These are phyloP conservation scores for Procambarus clarkii DNA, from an alignment of 1,140 invertebrate species.

Conservation along the genomic window DNA sequence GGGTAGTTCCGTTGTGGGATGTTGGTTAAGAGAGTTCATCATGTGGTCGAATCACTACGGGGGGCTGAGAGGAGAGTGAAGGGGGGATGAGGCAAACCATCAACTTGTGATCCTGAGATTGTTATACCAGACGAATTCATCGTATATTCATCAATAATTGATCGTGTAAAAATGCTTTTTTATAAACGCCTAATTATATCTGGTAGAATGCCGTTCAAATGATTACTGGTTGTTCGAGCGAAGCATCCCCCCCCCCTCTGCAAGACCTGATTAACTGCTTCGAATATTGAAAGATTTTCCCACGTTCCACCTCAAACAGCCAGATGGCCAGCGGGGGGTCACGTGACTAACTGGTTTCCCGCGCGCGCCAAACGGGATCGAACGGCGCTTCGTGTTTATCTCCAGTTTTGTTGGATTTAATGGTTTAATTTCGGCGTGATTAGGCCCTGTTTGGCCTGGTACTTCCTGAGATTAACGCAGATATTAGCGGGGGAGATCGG, in stretches of 20 bases:
- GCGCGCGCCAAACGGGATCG: constrained; percentile 37
- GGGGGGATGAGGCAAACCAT: too few species aligned
- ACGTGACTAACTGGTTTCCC: constrained; percentile 42
- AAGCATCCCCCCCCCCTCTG: too few species aligned
- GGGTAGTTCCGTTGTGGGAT: background rate
- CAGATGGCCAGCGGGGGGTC: constrained; percentile 46
- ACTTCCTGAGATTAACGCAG: constrained; percentile 36
- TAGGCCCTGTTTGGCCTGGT: constrained; percentile 45
- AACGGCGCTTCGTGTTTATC: constrained; percentile 55
- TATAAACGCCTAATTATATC: too few species aligned
- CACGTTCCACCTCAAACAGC: constrained; percentile 36
- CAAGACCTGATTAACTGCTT: background rate
- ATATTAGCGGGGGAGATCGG: background rate
- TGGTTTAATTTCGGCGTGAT: constrained; percentile 65
- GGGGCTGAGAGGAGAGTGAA: too few species aligned
- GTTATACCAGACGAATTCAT: too few species aligned
- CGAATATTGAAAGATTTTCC: constrained; percentile 12
- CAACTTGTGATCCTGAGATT: background rate
- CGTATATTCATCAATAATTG: too few species aligned
- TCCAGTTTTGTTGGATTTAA: constrained; percentile 63
- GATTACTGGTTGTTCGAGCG: too few species aligned
- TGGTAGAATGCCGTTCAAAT: too few species aligned
- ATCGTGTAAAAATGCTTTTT: too few species aligned
- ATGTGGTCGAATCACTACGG: background rate
- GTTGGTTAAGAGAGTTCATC: background rate